These are phyloP conservation scores for Bellardia pandia DNA, from an alignment of 2,888 invertebrate species.

Conservation along the genomic window DNA sequence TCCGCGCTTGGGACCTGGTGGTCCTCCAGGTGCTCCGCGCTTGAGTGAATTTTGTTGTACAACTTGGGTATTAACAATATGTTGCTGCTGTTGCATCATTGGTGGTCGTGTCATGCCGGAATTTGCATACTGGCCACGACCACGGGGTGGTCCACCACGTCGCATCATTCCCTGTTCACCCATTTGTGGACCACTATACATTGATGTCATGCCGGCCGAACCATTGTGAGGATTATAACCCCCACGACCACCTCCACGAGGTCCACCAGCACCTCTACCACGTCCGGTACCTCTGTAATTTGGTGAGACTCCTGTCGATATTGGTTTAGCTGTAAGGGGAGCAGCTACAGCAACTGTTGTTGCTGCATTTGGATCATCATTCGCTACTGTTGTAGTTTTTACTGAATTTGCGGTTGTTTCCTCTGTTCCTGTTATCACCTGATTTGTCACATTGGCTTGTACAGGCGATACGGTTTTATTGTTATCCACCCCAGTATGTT, in stretches of 20 bases:
- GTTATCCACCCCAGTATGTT: conserved; percentile 82
- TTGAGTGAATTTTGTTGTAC: conserved; percentile 83
- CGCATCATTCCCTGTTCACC: conserved; percentile 79
- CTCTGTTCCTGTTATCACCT: conserved; percentile 74
- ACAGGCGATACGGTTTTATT: conserved; percentile 82
- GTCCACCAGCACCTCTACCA: conserved; percentile 81
- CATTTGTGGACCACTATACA: conserved; percentile 74
- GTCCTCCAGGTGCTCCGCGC: conserved; percentile 83
- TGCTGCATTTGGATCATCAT: conserved; percentile 66
- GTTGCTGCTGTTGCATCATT: conserved; percentile 77
- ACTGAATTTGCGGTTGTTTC: conserved; percentile 66
- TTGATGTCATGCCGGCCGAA: conserved; percentile 76
- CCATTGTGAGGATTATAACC: conserved; percentile 81
- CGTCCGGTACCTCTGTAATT: conserved; percentile 77
- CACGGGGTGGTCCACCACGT: conserved; percentile 82
- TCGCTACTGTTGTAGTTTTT: conserved; percentile 66
- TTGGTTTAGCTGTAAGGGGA: conserved; percentile 74
- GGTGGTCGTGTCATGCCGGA: conserved; percentile 81
- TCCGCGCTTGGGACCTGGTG: conserved; percentile 83
- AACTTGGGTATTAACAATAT: conserved; percentile 83
- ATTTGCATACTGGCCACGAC: conserved; percentile 82
- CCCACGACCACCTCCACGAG: conserved; percentile 81
- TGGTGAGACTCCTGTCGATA: conserved; percentile 70
- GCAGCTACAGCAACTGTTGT: conserved; percentile 69
- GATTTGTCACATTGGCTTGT: conserved; percentile 76